Percentiles rank a stretch among this genome's conserved stretches.
These are phyloP conservation scores for Octopus bimaculoides DNA, from an alignment of 1,140 invertebrate genomes.

Conservation along the genomic window DNA sequence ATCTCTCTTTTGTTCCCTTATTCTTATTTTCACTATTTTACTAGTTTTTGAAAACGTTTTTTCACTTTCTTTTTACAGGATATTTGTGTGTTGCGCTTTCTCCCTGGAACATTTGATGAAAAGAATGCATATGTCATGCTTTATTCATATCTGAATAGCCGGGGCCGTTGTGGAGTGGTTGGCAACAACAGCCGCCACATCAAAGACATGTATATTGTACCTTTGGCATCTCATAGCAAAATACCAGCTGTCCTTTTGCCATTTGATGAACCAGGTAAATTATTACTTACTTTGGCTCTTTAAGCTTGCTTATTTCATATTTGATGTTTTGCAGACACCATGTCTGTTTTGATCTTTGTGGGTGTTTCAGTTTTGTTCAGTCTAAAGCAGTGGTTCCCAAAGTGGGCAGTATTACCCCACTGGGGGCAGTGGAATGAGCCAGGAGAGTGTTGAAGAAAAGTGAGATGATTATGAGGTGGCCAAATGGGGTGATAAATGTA, in stretches of 20 bases:
- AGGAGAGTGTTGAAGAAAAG: no score
- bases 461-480: no score
- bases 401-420: no score
- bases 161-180: conserved; percentile 71
- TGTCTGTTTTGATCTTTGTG: no score
- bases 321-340: no score
- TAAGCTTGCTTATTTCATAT: no score
- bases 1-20: no score
- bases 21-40: no score
- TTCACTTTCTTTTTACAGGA: conserved; percentile 60
- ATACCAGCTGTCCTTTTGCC: conserved; percentile 70
- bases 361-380: no score
- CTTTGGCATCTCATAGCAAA: conserved; percentile 73
- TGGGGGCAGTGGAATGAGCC: no score
- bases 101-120: conserved; percentile 78
- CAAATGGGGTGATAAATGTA: no score
- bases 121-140: conserved; percentile 81
- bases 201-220: conserved; percentile 94
- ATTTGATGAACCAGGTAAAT: conserved; percentile 70
- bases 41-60: not conserved
- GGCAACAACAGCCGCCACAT: conserved; percentile 71
- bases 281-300: not conserved
- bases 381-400: no score
- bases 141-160: conserved; percentile 83
- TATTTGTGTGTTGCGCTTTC: conserved; percentile 78